phyloP scores from a whole-genome alignment of 2,797 vertebrate species.

The Chrysocyon brachyurus region DNA sequence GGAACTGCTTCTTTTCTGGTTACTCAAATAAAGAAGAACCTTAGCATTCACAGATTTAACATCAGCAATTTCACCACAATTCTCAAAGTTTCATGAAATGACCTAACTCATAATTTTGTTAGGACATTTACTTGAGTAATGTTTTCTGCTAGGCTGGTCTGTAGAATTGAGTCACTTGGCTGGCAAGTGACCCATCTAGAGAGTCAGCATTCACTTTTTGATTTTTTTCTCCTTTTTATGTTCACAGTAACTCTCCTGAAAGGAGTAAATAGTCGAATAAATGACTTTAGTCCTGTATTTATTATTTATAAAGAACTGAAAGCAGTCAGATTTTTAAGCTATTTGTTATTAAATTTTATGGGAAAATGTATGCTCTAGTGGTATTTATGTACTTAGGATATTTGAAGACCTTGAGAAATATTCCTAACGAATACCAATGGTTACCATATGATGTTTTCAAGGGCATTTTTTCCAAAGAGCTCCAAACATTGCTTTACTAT shows the following conservation, averaged over 20 bases:
- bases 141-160: neutral
- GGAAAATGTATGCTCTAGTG: neutral
- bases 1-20: neutral
- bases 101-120: conserved; percentile 11
- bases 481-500: neutral
- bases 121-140: conserved; percentile 35
- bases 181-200: neutral
- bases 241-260: neutral
- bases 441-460: neutral
- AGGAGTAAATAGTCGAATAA: neutral
- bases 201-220: conserved; percentile 27
- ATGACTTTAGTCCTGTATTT: neutral
- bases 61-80: neutral
- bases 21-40: neutral
- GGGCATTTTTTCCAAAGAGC: neutral
- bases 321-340: neutral
- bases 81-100: conserved; percentile 1
- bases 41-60: neutral
- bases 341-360: neutral
- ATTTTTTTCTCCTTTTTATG: conserved; percentile 52
- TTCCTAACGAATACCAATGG: neutral
- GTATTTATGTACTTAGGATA: neutral
- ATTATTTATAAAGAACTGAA: conserved; percentile 33
- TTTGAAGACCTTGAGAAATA: neutral
- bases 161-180: conserved; percentile 25